These are phyloP conservation scores for Hippocampus kuda DNA, from an alignment of 2,797 vertebrate genomes.

Conservation along the genomic window DNA sequence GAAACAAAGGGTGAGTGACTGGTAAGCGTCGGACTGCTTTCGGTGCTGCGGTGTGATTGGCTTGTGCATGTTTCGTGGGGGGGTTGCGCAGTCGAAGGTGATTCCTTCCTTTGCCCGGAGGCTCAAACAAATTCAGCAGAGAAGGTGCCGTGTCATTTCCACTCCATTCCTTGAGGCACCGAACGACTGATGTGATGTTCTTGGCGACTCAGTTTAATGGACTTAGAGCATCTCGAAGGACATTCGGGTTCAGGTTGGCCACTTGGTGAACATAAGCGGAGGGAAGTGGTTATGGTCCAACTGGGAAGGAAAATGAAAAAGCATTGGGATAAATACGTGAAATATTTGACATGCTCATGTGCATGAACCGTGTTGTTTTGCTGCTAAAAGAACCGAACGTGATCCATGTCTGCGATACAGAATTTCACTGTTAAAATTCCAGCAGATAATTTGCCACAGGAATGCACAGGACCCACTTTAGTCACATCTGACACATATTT, in stretches of 20 bases:
- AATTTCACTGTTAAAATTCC: constrained; percentile 24
- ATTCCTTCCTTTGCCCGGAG: not conserved
- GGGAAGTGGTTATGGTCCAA: constrained; percentile 8
- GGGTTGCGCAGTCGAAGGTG: not conserved
- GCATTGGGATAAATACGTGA: not conserved
- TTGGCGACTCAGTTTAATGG: constrained; percentile 39
- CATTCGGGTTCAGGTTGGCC: constrained; percentile 27
- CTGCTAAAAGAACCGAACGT: not conserved
- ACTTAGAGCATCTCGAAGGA: constrained; percentile 30
- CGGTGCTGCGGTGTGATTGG: not conserved
- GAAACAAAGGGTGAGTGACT: not conserved
- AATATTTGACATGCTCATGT: not conserved
- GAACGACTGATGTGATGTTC: constrained; percentile 32
- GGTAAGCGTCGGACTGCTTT: not conserved
- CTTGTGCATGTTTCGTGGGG: not conserved
- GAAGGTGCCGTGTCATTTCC: constrained; percentile 16
- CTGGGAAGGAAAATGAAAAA: constrained; percentile 3
- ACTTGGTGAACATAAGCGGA: constrained; percentile 24
- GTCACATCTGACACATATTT: constrained; percentile 17
- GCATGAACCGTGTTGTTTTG: not conserved
- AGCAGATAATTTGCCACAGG: constrained; percentile 12
- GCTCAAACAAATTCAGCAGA: constrained; percentile 10
- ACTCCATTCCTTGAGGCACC: constrained; percentile 27
- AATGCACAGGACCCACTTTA: constrained; percentile 16
- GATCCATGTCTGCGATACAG: constrained; percentile 13